Base-by-base conservation (phyloP, 1,140 invertebrate species). In the Belonocnema kinseyi region DNA sequence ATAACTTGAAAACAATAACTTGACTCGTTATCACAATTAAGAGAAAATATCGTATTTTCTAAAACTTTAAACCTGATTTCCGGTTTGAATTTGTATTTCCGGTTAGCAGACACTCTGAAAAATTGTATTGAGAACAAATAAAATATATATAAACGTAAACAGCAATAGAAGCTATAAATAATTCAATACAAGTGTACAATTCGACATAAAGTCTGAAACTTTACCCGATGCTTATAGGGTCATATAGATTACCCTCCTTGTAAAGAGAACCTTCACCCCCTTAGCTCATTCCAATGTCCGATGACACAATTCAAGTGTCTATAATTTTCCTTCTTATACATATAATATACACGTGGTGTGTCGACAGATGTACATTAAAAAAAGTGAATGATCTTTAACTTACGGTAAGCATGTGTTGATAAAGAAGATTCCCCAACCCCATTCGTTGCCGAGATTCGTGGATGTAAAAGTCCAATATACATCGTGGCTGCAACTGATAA, bases 381-480 rank as follows among this genome's bases (percentile, higher is more conserved):
- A 10, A 56, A 40, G 17, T 74, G 21, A 56, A 74, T 46, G 40
- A 56, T 54, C 50, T 71, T 71, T 56, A 75, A 83, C 93, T 91
- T 90, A 93, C 94, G 77, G 92, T 85, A 17, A 98, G 86, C 96
- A 97, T 97, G 77, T 94, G 91, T 81, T 97, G 95, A 87, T 97
- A 97, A 0, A 98, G 90, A 73, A 92, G 90, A 80, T 94, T 95
- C 17, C 97, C 97, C 84, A 94, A 93, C 19, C 97, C 97, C 85
- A 93, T 93, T 51, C 97, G 93, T 89, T 98, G 97, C 50, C 93
- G 92, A 0, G 94, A 93, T 86, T 96, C 95, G 83, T 97, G 95
- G 50, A 98, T 93, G 87, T 96, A 98, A 91, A 98, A 98, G 86
- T 98, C 97, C 70, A 98, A 90, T 71, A 98, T 93, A 86, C 96